Evolutionary conservation across 2,888 invertebrate genomes (phyloP).

Genomic region (Tipula confusa): DNA sequence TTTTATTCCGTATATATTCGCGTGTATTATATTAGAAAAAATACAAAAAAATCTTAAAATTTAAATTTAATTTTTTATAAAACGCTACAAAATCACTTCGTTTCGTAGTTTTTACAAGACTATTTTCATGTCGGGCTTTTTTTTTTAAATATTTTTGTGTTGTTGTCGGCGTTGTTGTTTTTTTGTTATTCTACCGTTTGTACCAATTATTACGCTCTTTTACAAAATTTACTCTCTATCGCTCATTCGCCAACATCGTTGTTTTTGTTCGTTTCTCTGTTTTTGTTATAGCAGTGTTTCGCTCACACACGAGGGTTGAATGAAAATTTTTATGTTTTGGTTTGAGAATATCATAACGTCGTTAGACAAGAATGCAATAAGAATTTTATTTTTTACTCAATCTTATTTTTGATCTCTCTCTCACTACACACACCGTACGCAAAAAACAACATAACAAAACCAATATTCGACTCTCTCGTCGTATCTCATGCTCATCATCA

Average conservation of each 20-base stretch:
- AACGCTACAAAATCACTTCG: constrained; percentile 4
- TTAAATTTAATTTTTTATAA: no score
- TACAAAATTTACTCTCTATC: background rate
- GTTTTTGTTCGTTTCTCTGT: background rate
- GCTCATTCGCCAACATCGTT: background rate
- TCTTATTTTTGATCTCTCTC: no score
- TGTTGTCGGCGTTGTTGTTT: background rate
- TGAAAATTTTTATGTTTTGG: background rate
- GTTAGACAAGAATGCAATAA: constrained; percentile 16
- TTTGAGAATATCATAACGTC: background rate
- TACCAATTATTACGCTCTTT: background rate
- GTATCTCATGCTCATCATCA: background rate
- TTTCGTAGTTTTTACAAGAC: constrained; percentile 3
- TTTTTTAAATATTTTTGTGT: background rate
- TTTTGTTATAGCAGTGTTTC: background rate
- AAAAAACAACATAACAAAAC: background rate
- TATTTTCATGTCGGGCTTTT: constrained; percentile 7
- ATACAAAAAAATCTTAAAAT: no score
- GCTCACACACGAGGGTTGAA: background rate
- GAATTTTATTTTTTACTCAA: background rate
- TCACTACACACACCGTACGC: no score
- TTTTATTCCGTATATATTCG: background rate
- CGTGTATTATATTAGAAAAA: no score
- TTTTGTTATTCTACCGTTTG: background rate
- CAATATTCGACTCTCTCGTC: background rate